Percentiles rank a stretch among this genome's conserved stretches.
Conservation (phyloP, 2,888 invertebrate species). For the Argyra leucocephala region DNA sequence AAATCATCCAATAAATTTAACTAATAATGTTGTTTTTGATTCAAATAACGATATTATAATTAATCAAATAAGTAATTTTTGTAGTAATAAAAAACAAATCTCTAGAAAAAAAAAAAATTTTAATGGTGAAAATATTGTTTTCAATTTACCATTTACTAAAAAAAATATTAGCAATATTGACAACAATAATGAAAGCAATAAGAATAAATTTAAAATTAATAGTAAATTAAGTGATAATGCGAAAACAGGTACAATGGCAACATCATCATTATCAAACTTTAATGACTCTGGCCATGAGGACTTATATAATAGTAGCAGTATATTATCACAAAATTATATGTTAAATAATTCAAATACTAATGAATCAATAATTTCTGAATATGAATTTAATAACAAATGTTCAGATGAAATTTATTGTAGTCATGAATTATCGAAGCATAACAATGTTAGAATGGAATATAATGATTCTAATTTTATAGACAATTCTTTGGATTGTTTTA, state of each 20-base stretch:
- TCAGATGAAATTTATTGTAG: neutral
- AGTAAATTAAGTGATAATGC: too few species aligned
- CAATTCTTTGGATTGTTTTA: neutral
- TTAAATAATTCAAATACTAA: neutral
- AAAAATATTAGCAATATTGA: neutral
- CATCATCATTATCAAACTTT: neutral
- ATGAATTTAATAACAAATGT: neutral
- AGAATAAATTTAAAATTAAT: neutral
- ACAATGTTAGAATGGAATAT: neutral
- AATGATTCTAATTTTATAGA: neutral
- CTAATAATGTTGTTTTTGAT: constrained; percentile 6
- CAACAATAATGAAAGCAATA: neutral
- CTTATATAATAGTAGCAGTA: neutral
- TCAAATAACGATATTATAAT: neutral
- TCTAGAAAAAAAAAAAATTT: neutral
- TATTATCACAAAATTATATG: neutral
- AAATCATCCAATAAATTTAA: neutral
- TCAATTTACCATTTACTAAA: too few species aligned
- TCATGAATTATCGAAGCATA: neutral
- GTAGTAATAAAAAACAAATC: neutral
- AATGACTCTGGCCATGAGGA: neutral
- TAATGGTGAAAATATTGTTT: neutral
- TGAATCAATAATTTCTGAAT: neutral
- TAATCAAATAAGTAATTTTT: neutral
- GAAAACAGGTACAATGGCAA: too few species aligned